These are phyloP conservation scores for Bufo bufo DNA, from an alignment of 2,113 vertebrate genomes.

Conservation along the genomic window DNA sequence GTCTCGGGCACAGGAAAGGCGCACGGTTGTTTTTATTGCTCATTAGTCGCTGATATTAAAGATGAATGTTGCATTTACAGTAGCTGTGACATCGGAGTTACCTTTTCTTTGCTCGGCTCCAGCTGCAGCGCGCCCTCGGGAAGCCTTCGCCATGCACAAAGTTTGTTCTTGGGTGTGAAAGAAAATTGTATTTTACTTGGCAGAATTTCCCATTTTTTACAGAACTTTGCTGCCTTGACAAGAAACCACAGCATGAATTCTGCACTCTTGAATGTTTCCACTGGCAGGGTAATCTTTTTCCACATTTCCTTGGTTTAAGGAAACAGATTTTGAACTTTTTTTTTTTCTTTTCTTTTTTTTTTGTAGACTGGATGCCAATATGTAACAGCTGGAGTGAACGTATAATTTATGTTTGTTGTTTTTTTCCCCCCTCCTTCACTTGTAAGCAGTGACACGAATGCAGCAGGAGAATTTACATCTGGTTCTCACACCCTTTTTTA, in stretches of 20 bases:
- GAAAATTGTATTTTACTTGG: constrained; percentile 93
- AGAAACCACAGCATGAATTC: constrained; percentile 85
- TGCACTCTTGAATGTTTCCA: constrained; percentile 81
- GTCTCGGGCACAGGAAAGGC: constrained; percentile 66
- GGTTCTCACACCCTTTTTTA: neutral
- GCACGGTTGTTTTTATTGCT: constrained; percentile 77
- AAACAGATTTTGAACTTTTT: constrained; percentile 93
- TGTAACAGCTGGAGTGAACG: constrained; percentile 77
- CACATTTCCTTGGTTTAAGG: constrained; percentile 94
- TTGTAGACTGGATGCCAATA: constrained; percentile 79
- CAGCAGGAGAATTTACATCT: neutral
- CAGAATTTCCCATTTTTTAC: constrained; percentile 81
- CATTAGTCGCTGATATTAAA: constrained; percentile 81
- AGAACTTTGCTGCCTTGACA: constrained; percentile 95
- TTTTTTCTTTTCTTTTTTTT: constrained; percentile 71
- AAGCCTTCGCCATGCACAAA: constrained; percentile 84
- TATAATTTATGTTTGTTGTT: constrained; percentile 72
- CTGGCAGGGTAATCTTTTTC: constrained; percentile 93
- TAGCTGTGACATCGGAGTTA: constrained; percentile 88
- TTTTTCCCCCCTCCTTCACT: constrained; percentile 50
- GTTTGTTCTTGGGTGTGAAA: constrained; percentile 87
- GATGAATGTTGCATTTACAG: constrained; percentile 82
- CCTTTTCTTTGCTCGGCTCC: constrained; percentile 86
- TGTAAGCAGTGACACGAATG: constrained; percentile 62
- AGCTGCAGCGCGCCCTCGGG: constrained; percentile 94